Evolutionary conservation across 1,140 invertebrate species (phyloP).

Genomic region (Gerris buenoi): DNA sequence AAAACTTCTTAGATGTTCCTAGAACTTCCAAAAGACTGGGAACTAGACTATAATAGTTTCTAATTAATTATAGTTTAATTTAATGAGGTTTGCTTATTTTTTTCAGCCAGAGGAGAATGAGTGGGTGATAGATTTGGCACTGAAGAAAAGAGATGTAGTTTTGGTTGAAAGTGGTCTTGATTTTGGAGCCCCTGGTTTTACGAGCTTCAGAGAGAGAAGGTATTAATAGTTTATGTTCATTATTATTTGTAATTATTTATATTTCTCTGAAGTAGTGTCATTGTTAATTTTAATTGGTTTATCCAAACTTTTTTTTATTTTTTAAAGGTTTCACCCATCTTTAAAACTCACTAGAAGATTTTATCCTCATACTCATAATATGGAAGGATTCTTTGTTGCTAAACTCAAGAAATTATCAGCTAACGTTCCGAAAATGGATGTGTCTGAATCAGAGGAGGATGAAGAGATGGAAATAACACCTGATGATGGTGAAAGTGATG

Average conservation of each 20-base stretch:
- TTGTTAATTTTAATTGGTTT: background rate
- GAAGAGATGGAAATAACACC: constrained; percentile 5
- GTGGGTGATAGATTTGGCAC: constrained; percentile 87
- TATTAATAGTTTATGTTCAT: background rate
- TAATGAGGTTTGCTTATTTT: too few relatives aligned
- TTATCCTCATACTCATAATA: constrained; percentile 96
- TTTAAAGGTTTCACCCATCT: constrained; percentile 76
- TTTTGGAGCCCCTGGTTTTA: constrained; percentile 91
- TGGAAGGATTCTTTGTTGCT: constrained; percentile 99
- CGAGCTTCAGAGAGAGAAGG: constrained; percentile 54
- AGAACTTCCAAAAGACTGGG: too few relatives aligned
- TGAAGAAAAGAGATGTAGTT: constrained; percentile 88
- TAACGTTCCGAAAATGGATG: constrained; percentile 19
- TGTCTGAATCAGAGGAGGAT: constrained; percentile 11
- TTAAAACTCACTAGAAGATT: constrained; percentile 79
- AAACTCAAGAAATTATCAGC: constrained; percentile 96
- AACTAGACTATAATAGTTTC: too few relatives aligned
- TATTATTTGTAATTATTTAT: background rate
- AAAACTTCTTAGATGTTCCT: too few relatives aligned
- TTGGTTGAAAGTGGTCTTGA: constrained; percentile 83
- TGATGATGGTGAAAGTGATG: background rate
- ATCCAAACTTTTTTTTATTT: background rate
- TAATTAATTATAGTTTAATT: too few relatives aligned
- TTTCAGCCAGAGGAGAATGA: constrained; percentile 90
- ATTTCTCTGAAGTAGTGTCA: background rate